Evolutionary conservation across 2,888 invertebrate genomes (phyloP).

Genomic region (Pemphredon lugubris): DNA sequence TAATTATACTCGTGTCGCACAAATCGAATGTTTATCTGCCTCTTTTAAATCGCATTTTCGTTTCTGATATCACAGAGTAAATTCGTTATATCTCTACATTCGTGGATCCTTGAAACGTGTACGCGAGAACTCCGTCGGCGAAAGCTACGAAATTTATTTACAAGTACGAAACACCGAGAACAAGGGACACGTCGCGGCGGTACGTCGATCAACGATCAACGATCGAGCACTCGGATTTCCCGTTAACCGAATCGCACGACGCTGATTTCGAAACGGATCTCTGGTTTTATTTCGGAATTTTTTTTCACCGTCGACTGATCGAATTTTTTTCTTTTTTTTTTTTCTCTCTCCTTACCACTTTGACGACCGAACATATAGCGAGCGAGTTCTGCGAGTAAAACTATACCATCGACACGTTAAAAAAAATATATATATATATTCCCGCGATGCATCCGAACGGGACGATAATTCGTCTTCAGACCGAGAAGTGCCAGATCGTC

Average conservation of each 20-base stretch:
- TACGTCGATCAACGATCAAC: conserved; percentile 61
- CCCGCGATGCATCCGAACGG: conserved; percentile 25
- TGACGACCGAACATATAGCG: conserved; percentile 13
- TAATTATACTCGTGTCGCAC: background rate
- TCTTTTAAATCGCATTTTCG: too few species aligned
- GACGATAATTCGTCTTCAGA: conserved; percentile 18
- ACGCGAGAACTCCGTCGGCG: conserved; percentile 28
- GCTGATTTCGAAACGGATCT: too few species aligned
- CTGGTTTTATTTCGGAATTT: too few species aligned
- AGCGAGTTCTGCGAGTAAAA: conserved; percentile 53
- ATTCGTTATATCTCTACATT: conserved; percentile 12
- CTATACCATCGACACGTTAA: conserved; percentile 33
- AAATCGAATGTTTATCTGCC: too few species aligned
- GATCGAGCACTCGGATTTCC: conserved; percentile 51
- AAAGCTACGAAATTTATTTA: conserved; percentile 16
- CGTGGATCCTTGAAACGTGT: background rate
- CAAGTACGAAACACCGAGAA: conserved; percentile 61
- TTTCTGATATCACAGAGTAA: conserved; percentile 37
- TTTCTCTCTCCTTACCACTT: background rate
- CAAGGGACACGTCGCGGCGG: conserved; percentile 67
- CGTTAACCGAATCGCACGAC: too few species aligned
- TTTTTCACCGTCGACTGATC: too few species aligned
- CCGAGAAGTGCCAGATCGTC: conserved; percentile 53
- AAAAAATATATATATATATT: conserved; percentile 48
- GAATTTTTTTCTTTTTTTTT: background rate